Percentiles rank a stretch among this genome's conserved stretches.
Evolutionary conservation across 2,888 invertebrate species (phyloP).

Genomic region (Leptura quadrifasciata): DNA sequence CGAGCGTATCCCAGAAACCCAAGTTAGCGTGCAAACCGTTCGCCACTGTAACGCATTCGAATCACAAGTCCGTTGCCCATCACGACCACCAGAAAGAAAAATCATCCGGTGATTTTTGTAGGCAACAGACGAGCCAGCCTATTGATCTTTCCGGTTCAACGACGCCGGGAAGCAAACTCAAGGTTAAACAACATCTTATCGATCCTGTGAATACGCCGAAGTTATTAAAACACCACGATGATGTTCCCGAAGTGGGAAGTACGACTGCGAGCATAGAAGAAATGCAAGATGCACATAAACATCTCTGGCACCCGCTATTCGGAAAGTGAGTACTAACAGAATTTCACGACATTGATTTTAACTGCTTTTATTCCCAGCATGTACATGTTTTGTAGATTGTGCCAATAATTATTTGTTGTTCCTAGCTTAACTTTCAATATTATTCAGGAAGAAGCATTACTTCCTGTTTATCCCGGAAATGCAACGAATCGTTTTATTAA

Average conservation of each 20-base stretch:
- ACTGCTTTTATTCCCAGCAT: neutral
- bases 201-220: constrained; percentile 70
- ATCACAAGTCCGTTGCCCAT: constrained; percentile 50
- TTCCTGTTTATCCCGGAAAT: too few species aligned
- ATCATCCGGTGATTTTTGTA: constrained; percentile 39
- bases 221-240: constrained; percentile 72
- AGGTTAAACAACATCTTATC: constrained; percentile 73
- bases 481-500: too few species aligned
- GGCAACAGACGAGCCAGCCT: constrained; percentile 64
- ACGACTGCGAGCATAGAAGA: constrained; percentile 79
- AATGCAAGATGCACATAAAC: constrained; percentile 79
- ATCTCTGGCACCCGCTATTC: constrained; percentile 90
- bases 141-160: constrained; percentile 72
- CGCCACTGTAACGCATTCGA: constrained; percentile 58
- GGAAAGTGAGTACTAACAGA: constrained; percentile 82
- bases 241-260: constrained; percentile 80
- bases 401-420: neutral
- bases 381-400: neutral
- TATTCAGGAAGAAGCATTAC: too few species aligned
- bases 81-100: constrained; percentile 54
- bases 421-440: too few species aligned
- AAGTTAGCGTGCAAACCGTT: constrained; percentile 63
- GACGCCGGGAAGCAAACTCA: constrained; percentile 66
- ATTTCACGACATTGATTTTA: neutral
- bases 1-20: constrained; percentile 57